A percentile compares a stretch with the other conserved stretches of the same genome.
phyloP scores from a whole-genome alignment of 2,888 invertebrate genomes.

The Tromatobia lineatoria region DNA sequence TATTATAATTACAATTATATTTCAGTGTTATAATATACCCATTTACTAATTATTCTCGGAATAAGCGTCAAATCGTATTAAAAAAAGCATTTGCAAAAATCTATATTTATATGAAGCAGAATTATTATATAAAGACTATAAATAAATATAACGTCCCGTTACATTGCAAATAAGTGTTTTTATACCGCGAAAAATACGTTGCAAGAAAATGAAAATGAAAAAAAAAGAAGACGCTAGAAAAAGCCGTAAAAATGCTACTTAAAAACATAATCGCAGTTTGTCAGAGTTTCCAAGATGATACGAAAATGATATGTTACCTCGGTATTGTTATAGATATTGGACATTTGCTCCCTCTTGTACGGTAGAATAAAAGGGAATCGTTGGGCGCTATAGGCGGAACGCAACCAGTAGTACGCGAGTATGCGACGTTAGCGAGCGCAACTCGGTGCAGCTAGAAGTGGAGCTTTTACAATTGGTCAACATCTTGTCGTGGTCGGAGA shows the following conservation, averaged over 20 bases:
- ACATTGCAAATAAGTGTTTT: too few relatives aligned
- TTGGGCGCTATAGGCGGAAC: conserved; percentile 6
- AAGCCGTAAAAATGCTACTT: background rate
- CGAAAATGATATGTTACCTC: background rate
- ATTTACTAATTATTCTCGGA: too few relatives aligned
- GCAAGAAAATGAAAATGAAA: too few relatives aligned
- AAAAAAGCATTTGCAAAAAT: too few relatives aligned
- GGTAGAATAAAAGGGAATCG: background rate
- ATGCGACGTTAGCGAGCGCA: background rate
- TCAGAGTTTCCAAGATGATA: background rate
- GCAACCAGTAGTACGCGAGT: conserved; percentile 22
- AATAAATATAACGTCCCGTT: too few relatives aligned
- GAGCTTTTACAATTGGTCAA: conserved; percentile 25
- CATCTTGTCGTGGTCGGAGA: background rate
- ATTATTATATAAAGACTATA: too few relatives aligned
- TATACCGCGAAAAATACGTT: too few relatives aligned
- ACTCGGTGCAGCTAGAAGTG: background rate
- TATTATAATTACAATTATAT: too few relatives aligned
- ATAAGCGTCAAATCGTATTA: too few relatives aligned
- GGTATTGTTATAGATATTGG: background rate
- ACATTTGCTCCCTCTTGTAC: background rate
- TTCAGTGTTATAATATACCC: too few relatives aligned
- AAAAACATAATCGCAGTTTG: background rate
- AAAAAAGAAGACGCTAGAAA: too few relatives aligned
- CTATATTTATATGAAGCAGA: too few relatives aligned